Evolutionary conservation across 2,113 vertebrate genomes (phyloP), one percentile per base, ranked within the genome.

Genomic region (Microcebus lehilahytsara): DNA sequence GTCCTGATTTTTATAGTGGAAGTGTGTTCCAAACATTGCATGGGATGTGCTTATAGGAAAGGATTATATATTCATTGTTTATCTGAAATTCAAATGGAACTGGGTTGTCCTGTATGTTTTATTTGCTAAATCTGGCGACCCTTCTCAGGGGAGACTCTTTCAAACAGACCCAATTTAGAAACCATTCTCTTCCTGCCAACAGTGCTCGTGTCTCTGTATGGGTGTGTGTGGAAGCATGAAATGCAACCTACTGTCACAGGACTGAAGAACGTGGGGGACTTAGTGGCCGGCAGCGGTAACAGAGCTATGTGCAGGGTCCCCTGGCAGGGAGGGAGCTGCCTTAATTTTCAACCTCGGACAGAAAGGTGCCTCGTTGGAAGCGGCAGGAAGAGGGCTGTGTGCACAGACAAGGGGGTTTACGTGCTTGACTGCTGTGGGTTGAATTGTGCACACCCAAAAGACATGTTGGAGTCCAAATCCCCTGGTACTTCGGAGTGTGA

Each of bases 161-260:
- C 37, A 46, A 80, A 40, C 12, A 66, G 56, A 60, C 25, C n/a
- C 16, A n/a, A 40, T n/a, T 32, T 79, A 32, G 66, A 72, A 60
- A 49, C 81, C 13, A 2, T 53, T 75, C 79, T 81, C 66, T 80
- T 92, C 30, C 77, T 42, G 27, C 84, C 42, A 2, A 22, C 37
- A 56, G 42, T 3, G 2, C 23, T 34, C 0, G 37, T 6, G 22
- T 69, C 14, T 22, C 1, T 2, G 2, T 8, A 6, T 3, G 22
- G 23, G 77, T 6, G 27, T n/a, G 27, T 30, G 3, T 46, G 86
- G 42, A 62, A 67, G 53, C 19, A 5, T 0, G 27, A 40, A 23
- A 25, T 6, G 69, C 20, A 30, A 8, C 20, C 62, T 40, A 5
- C 4, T 13, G 25, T 86, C 25, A 1, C 23, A 6, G 66, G n/a